Evolutionary conservation across 2,888 invertebrate genomes (phyloP).

Genomic region (Bellardia bayeri): DNA sequence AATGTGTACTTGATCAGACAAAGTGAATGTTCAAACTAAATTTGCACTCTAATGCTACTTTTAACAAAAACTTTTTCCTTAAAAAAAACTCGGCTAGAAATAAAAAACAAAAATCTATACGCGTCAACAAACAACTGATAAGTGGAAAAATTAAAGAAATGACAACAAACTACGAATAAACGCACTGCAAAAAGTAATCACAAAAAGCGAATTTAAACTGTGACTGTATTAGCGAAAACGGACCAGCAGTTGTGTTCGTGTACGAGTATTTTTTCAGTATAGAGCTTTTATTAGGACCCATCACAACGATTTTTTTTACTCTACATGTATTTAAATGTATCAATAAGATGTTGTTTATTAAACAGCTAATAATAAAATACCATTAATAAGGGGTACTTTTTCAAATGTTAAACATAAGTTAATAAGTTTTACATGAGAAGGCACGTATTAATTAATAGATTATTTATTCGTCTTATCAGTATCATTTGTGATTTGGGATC

Average conservation of each 20-base stretch:
- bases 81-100: background rate
- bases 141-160: background rate
- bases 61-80: slow-evolving; percentile 46
- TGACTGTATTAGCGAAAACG: background rate
- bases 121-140: background rate
- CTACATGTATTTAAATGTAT: background rate
- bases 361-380: background rate
- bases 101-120: background rate
- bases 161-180: slow-evolving; percentile 5
- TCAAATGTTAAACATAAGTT: background rate
- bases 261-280: background rate
- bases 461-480: slow-evolving; percentile 39
- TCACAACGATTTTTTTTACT: background rate
- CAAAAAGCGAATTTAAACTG: slow-evolving; percentile 25
- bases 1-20: slow-evolving; percentile 67
- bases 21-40: slow-evolving; percentile 59
- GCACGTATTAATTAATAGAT: slow-evolving; percentile 46
- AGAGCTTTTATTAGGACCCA: background rate
- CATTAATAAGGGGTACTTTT: background rate
- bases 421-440: background rate
- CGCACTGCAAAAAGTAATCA: background rate
- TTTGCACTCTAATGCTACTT: background rate
- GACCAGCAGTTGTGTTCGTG: background rate
- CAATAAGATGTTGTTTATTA: background rate
- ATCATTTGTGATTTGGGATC: background rate